phyloP scores from a whole-genome alignment of 2,797 vertebrate genomes.

The Paguma larvata region DNA sequence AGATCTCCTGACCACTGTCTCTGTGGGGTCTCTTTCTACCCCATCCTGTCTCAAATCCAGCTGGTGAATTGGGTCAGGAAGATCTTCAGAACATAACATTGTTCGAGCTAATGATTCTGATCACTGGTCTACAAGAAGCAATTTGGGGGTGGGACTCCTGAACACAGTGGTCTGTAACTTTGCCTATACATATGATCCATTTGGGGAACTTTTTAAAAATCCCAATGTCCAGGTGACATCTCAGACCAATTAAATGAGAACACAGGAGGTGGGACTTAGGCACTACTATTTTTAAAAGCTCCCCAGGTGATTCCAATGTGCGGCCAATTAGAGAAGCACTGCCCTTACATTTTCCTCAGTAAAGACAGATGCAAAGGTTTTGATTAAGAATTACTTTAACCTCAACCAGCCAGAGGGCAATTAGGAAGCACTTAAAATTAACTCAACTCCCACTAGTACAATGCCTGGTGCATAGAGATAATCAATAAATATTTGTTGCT shows the following conservation, averaged over 20 bases:
- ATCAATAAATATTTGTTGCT: slow-evolving; percentile 71
- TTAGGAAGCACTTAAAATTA: slow-evolving; percentile 80
- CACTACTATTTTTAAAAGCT: slow-evolving; percentile 71
- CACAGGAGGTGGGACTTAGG: slow-evolving; percentile 59
- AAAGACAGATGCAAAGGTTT: slow-evolving; percentile 75
- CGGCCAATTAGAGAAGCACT: slow-evolving; percentile 36
- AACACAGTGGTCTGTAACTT: slow-evolving; percentile 15
- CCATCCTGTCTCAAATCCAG: slow-evolving; percentile 20
- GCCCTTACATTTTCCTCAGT: slow-evolving; percentile 70
- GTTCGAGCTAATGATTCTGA: slow-evolving; percentile 58
- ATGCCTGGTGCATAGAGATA: slow-evolving; percentile 49
- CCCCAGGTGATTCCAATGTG: slow-evolving; percentile 69
- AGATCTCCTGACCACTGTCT: not conserved
- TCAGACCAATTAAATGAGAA: slow-evolving; percentile 76
- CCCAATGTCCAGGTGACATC: slow-evolving; percentile 65
- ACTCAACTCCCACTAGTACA: slow-evolving; percentile 66
- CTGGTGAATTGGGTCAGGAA: slow-evolving; percentile 4
- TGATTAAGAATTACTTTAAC: slow-evolving; percentile 82
- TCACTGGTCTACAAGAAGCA: not conserved
- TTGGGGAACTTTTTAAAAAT: slow-evolving; percentile 68
- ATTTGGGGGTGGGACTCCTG: not conserved
- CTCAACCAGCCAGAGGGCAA: slow-evolving; percentile 75
- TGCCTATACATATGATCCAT: not conserved
- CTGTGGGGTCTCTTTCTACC: not conserved
- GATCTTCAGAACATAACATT: not conserved